Base-by-base conservation (phyloP, 1,140 invertebrate species). In the Ceratoteleas bidentatus region DNA sequence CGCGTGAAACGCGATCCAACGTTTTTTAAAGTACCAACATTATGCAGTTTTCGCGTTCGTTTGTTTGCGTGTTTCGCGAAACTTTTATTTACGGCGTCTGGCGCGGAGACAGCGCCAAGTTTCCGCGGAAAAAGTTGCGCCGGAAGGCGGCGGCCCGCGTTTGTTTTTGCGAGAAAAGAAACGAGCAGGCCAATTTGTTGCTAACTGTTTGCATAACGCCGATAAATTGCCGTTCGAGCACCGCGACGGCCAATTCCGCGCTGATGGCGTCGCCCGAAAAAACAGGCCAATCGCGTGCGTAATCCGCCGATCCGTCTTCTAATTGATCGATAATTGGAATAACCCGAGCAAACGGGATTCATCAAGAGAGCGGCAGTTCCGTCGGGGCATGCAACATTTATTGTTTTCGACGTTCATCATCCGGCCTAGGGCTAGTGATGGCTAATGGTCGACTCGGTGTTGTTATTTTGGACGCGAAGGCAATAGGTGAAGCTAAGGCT, bases 71-170 rank as follows among this genome's bases (percentile, higher is more conserved):
- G 52, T 80, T 80, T 73, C 45, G 64, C 45, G 34, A 76, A 81
- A 81, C 62, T 81, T 81, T 81, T 81, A 76, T 81, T 81, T 81
- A 81, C 72, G 72, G 72, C 68, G 58, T 60, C 32, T 61, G 60
- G 54, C 60, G 56, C 40, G 40, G 40, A 7, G 64, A 43, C 60
- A 60, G 7, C 57, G 36, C 32, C 49, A 24, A 24, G 24, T 24
- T 24, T 24, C 43, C 54, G 50, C 40, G 64, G 49, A 33, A 47
- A 50, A 81, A 72, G 53, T 81, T 81, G 70, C 40, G 50, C 9
- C 24, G 78, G 36, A 75, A 53, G 64, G 47, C 50, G 78, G 64
- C 43, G 47, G 52, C 36, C 11, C 56, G 49, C 69, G 68, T 80
- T 81, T 74, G 64, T 69, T 74, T 68, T 53, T 24, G 24, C 16